A percentile compares a stretch with the other conserved stretches of the same genome.
phyloP scores from a whole-genome alignment of 2,797 vertebrate species.

The Sebastes aleutianus region DNA sequence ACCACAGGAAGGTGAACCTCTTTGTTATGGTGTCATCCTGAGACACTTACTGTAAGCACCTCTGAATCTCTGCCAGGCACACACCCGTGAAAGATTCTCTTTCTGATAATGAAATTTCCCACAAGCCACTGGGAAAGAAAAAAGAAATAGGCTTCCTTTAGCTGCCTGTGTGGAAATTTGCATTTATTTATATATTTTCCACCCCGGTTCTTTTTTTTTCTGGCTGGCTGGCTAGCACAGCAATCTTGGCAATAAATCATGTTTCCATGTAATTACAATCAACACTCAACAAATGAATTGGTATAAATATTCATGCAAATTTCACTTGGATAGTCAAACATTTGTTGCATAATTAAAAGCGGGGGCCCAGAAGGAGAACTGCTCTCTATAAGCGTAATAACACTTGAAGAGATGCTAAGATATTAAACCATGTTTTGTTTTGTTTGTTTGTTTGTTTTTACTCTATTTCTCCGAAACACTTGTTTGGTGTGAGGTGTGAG shows the following conservation, averaged over 20 bases:
- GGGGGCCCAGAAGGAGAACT: slow-evolving; percentile 63
- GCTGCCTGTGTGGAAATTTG: slow-evolving; percentile 40
- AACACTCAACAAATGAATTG: slow-evolving; percentile 83
- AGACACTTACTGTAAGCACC: slow-evolving; percentile 19
- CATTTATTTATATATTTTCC: slow-evolving; percentile 74
- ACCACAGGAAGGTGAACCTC: slow-evolving; percentile 5
- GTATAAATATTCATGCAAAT: slow-evolving; percentile 84
- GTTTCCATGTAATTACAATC: slow-evolving; percentile 86
- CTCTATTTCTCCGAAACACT: slow-evolving; percentile 16
- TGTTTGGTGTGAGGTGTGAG: slow-evolving; percentile 57
- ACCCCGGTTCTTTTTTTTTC: slow-evolving; percentile 51
- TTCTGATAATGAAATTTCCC: slow-evolving; percentile 64
- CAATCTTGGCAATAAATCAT: slow-evolving; percentile 84
- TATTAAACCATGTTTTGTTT: slow-evolving; percentile 52
- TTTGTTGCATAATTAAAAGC: slow-evolving; percentile 83
- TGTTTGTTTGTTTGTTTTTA: slow-evolving; percentile 48
- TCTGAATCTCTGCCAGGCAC: slow-evolving; percentile 36
- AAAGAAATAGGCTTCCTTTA: slow-evolving; percentile 18
- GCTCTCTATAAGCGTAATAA: slow-evolving; percentile 68
- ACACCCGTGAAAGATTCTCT: slow-evolving; percentile 25
- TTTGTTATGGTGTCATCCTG: slow-evolving; percentile 32
- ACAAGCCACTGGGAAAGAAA: slow-evolving; percentile 39
- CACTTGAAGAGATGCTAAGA: slow-evolving; percentile 70
- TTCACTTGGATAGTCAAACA: slow-evolving; percentile 84
- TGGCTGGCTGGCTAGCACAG: slow-evolving; percentile 72